Percentiles rank a stretch among this genome's conserved stretches.
These are phyloP conservation scores for Mesembrinibis cayennensis DNA, from an alignment of 2,113 vertebrate species.

Conservation along the genomic window DNA sequence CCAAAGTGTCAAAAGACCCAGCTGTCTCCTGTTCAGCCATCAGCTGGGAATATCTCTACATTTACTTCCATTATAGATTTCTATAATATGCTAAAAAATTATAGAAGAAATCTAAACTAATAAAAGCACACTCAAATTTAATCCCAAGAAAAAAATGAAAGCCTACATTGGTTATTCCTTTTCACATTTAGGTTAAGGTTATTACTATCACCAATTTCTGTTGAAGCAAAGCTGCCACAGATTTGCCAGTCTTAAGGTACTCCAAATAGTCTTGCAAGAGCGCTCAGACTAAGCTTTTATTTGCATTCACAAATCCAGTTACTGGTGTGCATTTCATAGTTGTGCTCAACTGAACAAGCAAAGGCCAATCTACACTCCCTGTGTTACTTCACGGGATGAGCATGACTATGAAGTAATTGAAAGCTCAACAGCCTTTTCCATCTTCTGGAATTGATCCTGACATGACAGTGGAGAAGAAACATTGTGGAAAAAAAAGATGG, in stretches of 20 bases:
- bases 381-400: not conserved
- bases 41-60: not conserved
- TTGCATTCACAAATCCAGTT: not conserved
- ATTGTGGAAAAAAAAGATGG: fast-evolving
- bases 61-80: not conserved
- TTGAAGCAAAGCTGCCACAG: not conserved
- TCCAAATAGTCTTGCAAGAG: not conserved
- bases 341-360: not conserved
- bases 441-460: not conserved
- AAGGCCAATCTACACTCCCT: not conserved
- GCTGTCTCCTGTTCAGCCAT: conserved; percentile 42
- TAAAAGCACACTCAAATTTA: not conserved
- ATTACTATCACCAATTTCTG: not conserved
- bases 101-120: not conserved
- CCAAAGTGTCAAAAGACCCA: conserved; percentile 52
- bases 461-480: not conserved
- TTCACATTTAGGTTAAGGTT: not conserved
- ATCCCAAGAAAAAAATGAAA: not conserved
- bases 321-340: not conserved
- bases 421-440: not conserved
- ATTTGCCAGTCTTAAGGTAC: not conserved
- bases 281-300: not conserved
- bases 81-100: not conserved
- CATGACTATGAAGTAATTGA: not conserved
- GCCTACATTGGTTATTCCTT: not conserved